Percentiles rank a stretch among this genome's conserved stretches.
Conservation (phyloP, 2,888 invertebrate species). For the Ypsolopha sequella region DNA sequence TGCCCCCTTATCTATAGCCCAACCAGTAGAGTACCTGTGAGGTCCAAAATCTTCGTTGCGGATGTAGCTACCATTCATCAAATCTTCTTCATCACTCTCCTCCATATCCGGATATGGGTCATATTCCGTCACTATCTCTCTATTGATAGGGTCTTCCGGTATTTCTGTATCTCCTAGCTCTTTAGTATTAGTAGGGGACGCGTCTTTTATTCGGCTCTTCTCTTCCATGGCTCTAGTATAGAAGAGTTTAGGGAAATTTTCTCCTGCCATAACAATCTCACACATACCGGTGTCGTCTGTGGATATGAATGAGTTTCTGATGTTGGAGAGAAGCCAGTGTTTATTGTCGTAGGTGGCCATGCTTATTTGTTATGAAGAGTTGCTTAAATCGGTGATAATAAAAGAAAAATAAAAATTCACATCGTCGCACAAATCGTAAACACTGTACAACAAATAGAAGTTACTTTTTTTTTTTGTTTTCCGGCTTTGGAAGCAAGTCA, state of each 20-base stretch:
- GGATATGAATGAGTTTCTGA: constrained; percentile 94
- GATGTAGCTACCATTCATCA: constrained; percentile 75
- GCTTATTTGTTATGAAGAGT: background rate
- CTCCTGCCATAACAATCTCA: constrained; percentile 91
- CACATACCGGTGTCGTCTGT: constrained; percentile 97
- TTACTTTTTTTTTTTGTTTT: too few relatives aligned
- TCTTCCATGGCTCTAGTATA: constrained; percentile 57
- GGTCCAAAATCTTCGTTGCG: constrained; percentile 76
- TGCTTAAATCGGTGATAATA: background rate
- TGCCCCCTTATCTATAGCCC: too few relatives aligned
- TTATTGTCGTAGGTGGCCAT: constrained; percentile 97
- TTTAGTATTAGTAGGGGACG: constrained; percentile 36
- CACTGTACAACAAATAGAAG: too few relatives aligned
- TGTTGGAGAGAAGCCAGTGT: constrained; percentile 92
- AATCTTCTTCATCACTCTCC: constrained; percentile 84
- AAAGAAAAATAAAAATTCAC: too few relatives aligned
- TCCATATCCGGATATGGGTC: constrained; percentile 83
- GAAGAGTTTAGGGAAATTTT: constrained; percentile 77
- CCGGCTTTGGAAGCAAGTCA: too few relatives aligned
- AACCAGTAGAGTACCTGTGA: constrained; percentile 40
- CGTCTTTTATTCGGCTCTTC: constrained; percentile 40
- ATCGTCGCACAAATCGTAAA: too few relatives aligned
- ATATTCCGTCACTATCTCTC: constrained; percentile 61
- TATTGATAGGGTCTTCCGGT: constrained; percentile 43
- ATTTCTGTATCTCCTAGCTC: constrained; percentile 37